Percentiles rank a stretch among this genome's conserved stretches.
These are phyloP conservation scores for Molanna angustata DNA, from an alignment of 2,888 invertebrate species.

Conservation along the genomic window DNA sequence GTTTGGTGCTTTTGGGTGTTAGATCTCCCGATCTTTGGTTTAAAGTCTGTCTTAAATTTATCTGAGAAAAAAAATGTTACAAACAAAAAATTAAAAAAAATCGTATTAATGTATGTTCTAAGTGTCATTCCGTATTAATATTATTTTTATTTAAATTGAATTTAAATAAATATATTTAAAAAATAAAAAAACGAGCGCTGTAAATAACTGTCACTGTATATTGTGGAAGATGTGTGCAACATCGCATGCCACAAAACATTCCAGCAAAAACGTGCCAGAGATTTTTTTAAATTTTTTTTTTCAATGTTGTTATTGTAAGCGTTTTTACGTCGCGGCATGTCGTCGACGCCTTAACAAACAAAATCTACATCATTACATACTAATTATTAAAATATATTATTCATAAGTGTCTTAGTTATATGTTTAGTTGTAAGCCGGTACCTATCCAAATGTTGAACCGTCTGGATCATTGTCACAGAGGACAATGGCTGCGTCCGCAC, in stretches of 20 bases:
- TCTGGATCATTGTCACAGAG: too few species aligned
- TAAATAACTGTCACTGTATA: constrained; percentile 13
- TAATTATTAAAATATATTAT: constrained; percentile 24
- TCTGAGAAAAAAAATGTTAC: constrained; percentile 17
- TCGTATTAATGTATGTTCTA: constrained; percentile 25
- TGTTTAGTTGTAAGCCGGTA: constrained; percentile 26
- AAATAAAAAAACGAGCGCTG: neutral
- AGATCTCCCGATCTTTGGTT: constrained; percentile 36
- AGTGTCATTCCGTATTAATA: constrained; percentile 27
- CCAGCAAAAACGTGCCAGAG: constrained; percentile 64
- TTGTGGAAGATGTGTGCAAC: too few species aligned
- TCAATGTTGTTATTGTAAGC: constrained; percentile 27
- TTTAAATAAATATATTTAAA: neutral
- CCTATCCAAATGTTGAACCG: constrained; percentile 26
- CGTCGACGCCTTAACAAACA: neutral
- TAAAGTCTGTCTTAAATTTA: constrained; percentile 30
- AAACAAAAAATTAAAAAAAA: constrained; percentile 8
- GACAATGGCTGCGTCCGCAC: too few species aligned
- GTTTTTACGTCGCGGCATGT: neutral
- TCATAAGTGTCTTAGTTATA: constrained; percentile 27
- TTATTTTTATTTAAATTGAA: constrained; percentile 11
- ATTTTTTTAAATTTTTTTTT: constrained; percentile 45
- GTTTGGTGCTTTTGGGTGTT: constrained; percentile 35
- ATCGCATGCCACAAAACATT: too few species aligned
- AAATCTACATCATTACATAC: too few species aligned